Evolutionary conservation across 2,797 vertebrate species (phyloP), one percentile per base, ranked within the genome.

Genomic region (Melopsittacus undulatus): DNA sequence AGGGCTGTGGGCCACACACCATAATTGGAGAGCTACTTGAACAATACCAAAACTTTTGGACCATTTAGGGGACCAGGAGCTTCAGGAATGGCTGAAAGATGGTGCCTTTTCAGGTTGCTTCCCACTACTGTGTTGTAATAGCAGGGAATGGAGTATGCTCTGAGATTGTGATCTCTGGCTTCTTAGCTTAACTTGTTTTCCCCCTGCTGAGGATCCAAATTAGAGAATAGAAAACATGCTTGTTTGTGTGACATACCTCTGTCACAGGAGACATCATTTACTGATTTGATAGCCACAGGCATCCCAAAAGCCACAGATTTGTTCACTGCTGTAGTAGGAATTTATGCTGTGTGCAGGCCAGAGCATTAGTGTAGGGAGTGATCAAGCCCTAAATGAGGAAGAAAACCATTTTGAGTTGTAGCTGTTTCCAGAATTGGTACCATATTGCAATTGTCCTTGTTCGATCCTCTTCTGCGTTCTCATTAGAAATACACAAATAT

Each of bases 41-140:
- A 83, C 62, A 7, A 32, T 29, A 63, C 11, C 52, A 83, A 46
- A 82, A 24, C 5, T 68, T 81, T 13, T 18, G 13, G 34, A 76
- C n/a, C 15, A 1, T 87, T 83, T 18, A 76, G 75, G 36, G 16
- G 22, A 62, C 17, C 13, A 48, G 43, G 74, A 66, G 11, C 27
- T 69, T 42, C 63, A 62, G 51, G 23, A 88, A 38, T 45, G 18
- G 45, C 42, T 88, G 61, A 49, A 73, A 54, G 30, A 26, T 3
- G 4, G 5, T 74, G 26, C 23, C 40, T 78, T 89, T 73, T 68
- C 51, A 49, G 11, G 13, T 57, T 67, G 46, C 54, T 89, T 92
- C 27, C 11, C 8, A 16, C 23, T 83, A 4, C 18, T 78, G 83
- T 0, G 0, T 56, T 67, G n/a, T 36, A 38, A 18, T 29, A 45